Conservation (phyloP, 2,113 vertebrate genomes). For the Seriola rivoliana region DNA sequence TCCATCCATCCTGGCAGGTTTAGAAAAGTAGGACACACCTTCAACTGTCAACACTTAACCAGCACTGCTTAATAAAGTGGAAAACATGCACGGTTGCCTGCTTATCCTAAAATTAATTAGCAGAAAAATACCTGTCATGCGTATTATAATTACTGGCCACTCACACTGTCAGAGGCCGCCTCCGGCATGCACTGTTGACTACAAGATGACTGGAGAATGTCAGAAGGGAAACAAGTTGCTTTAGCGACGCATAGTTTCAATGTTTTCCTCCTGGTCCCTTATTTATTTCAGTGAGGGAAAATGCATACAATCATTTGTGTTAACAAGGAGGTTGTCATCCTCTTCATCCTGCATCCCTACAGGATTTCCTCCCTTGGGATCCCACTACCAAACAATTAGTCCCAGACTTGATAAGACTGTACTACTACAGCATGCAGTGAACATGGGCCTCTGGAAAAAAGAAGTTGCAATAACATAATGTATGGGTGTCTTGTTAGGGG, state of each 20-base stretch:
- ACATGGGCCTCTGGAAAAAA: constrained; percentile 32
- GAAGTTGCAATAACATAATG: not conserved
- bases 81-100: constrained; percentile 59
- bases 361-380: constrained; percentile 20
- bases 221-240: constrained; percentile 4
- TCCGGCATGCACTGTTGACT: constrained; percentile 35
- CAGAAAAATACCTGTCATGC: constrained; percentile 71
- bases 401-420: constrained; percentile 19
- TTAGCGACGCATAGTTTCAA: not conserved
- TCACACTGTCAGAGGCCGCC: constrained; percentile 40
- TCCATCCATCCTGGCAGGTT: constrained; percentile 17
- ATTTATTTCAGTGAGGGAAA: not conserved
- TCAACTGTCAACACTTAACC: constrained; percentile 50
- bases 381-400: constrained; percentile 27
- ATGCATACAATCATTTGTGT: not conserved
- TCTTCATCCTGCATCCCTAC: constrained; percentile 24
- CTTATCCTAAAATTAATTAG: constrained; percentile 75
- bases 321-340: constrained; percentile 13
- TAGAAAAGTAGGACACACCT: constrained; percentile 35
- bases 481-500: not conserved
- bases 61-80: constrained; percentile 58
- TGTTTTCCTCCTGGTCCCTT: not conserved
- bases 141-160: constrained; percentile 67
- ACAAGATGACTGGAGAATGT: constrained; percentile 27
- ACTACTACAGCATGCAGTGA: not conserved